Evolutionary conservation across 2,113 vertebrate species (phyloP), one percentile per base, ranked within the genome.

Genomic region (Xiphorhynchus elegans): DNA sequence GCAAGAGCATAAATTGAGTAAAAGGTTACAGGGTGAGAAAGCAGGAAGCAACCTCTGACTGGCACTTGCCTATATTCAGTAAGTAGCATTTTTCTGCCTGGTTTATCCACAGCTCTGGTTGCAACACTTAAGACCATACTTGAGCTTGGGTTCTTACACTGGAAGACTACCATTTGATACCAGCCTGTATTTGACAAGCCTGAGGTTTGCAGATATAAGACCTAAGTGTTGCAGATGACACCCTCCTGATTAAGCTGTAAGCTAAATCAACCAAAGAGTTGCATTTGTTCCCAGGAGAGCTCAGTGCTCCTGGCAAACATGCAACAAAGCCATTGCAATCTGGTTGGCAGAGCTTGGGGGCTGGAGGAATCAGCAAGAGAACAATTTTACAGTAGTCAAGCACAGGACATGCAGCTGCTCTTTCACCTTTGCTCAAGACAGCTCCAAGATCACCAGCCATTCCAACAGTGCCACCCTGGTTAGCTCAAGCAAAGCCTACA

Each of bases 251-350:
- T 4, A 69, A 83, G 42, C 58, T 17, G 2, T 13, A n/a, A 49
- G 24, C 62, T 33, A 25, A 70, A 85, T 39, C 49, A 53, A 8
- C 25, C 17, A 1, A 60, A 59, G 39, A 13, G 26, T 35, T 37
- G 7, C 42, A 11, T 33, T 84, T 6, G 3, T 47, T 8, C 28
- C 3, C 13, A 1, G 0, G 28, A 12, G 42, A 62, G 31, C 31
- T 50, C 35, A 7, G 39, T 3, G 3, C 37, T 89, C n/a, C 47
- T 46, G 8, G 31, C 24, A 7, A 13, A 33, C 49, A 9, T 0
- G 2, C n/a, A 62, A 37, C 14, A 56, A 78, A 90, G 58, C 21
- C 37, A 15, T 18, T 0, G 0, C 33, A 33, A 17, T 33, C 31
- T 0, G 0, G 7, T 42, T 50, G 66, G 31, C 53, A 50, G 70